Base-by-base conservation (phyloP, 2,113 vertebrate species). In the Uria aalge region DNA sequence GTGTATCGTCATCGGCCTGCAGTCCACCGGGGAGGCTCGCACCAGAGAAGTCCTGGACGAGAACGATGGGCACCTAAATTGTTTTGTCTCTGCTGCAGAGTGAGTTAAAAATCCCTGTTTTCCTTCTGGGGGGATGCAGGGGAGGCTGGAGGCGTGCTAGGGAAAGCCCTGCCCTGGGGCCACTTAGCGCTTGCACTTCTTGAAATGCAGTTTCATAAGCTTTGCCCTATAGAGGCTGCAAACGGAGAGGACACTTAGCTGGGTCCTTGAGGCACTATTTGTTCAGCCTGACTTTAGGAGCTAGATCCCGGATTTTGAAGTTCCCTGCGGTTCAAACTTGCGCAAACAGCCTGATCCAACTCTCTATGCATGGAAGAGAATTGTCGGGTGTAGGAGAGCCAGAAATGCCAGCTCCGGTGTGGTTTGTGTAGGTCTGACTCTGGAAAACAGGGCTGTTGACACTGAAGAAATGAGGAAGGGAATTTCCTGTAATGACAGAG, bases 1-100 rank as follows among this genome's bases (percentile, higher is more conserved):
- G 99, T 99, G 99, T 26, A 98, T 99, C 4, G 99, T 99, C 71
- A 99, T 99, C 1, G 99, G 99, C 24, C 98, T 99, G 87, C 99
- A 99, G 98, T 99, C 99, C 48, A 99, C 99, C 0, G 99, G 99
- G 3, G 99, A 99, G 97, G 99, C 99, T 5, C 99, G 99, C 45
- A 99, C 99, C 68, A 98, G 99, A 68, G 99, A 99, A 75, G 99
- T 99, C 69, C 97, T 99, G 89, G 99, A 99, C 0, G 99, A 99
- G 96, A 99, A 99, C 0, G 99, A 99, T 2, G 99, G 99, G 2
- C 99, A 98, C 23, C 98, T 99, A 3, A 98, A 99, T 95, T 98
- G 99, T 98, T 99, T 99, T 48, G 99, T 99, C 18, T 99, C 99
- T 1, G 99, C 99, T 12, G 99, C 99, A 9, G 99, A 97, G 96